phyloP scores from a whole-genome alignment of 2,113 vertebrate genomes.

The Hepsetus odoe region DNA sequence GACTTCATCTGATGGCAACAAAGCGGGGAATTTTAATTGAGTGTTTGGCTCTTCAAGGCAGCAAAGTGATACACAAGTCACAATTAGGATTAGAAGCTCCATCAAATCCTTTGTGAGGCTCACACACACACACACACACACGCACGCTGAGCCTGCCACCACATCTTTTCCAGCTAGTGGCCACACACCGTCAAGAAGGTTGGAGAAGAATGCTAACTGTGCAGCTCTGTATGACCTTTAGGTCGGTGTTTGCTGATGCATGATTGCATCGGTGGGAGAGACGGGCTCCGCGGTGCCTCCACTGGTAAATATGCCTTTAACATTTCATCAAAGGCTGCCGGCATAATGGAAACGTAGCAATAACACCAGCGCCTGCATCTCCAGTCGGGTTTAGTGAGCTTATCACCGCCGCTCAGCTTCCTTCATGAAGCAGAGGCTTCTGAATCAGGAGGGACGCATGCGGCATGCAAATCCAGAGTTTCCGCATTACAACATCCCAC shows the following conservation, averaged over 20 bases:
- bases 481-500: neutral
- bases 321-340: neutral
- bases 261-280: neutral
- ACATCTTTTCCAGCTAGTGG: neutral
- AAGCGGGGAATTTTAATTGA: neutral
- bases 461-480: neutral
- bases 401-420: neutral
- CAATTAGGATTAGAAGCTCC: constrained; percentile 18
- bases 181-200: neutral
- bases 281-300: neutral
- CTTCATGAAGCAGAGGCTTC: neutral
- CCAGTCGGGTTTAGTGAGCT: neutral
- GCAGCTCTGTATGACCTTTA: neutral
- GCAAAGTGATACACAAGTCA: neutral
- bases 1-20: neutral
- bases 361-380: neutral
- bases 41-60: neutral
- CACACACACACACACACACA: neutral
- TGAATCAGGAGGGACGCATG: neutral
- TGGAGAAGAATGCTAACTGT: neutral
- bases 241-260: neutral
- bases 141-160: neutral
- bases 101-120: neutral
- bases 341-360: neutral
- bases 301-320: neutral